Evolutionary conservation across 2,888 invertebrate genomes (phyloP).

Genomic region (Rhagonycha fulva): DNA sequence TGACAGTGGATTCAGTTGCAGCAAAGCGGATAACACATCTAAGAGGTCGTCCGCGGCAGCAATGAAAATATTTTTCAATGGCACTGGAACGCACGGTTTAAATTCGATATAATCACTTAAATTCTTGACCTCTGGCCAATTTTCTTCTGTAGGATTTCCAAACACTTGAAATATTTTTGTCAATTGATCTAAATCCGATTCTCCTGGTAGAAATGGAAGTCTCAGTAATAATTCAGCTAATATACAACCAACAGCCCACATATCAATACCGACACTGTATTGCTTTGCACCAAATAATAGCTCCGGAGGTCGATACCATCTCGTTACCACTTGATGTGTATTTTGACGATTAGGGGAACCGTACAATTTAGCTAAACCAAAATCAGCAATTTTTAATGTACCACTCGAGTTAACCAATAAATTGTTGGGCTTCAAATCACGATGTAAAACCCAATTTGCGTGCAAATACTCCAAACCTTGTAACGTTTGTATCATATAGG

Average conservation of each 20-base stretch:
- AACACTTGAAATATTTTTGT: slow-evolving; percentile 93
- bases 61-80: slow-evolving; percentile 90
- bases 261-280: slow-evolving; percentile 95
- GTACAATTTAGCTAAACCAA: slow-evolving; percentile 96
- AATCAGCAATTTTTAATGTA: slow-evolving; percentile 96
- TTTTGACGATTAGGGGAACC: slow-evolving; percentile 95
- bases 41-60: slow-evolving; percentile 93
- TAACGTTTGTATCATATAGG: slow-evolving; percentile 93
- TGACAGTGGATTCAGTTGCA: slow-evolving; percentile 81
- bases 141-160: slow-evolving; percentile 90
- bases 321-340: slow-evolving; percentile 97
- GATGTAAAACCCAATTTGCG: slow-evolving; percentile 93
- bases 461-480: slow-evolving; percentile 95
- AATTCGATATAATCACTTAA: slow-evolving; percentile 93
- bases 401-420: slow-evolving; percentile 91
- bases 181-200: slow-evolving; percentile 95
- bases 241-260: slow-evolving; percentile 99
- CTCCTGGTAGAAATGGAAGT: slow-evolving; percentile 93
- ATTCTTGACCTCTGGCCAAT: slow-evolving; percentile 83
- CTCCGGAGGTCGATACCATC: slow-evolving; percentile 94
- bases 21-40: slow-evolving; percentile 74
- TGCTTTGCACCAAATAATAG: slow-evolving; percentile 92
- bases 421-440: slow-evolving; percentile 99
- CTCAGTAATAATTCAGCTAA: slow-evolving; percentile 90
- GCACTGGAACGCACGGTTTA: slow-evolving; percentile 82